Percentiles rank a stretch among this genome's conserved stretches.
Conservation (phyloP, 2,797 vertebrate species). For the Lophotriccus pileatus region DNA sequence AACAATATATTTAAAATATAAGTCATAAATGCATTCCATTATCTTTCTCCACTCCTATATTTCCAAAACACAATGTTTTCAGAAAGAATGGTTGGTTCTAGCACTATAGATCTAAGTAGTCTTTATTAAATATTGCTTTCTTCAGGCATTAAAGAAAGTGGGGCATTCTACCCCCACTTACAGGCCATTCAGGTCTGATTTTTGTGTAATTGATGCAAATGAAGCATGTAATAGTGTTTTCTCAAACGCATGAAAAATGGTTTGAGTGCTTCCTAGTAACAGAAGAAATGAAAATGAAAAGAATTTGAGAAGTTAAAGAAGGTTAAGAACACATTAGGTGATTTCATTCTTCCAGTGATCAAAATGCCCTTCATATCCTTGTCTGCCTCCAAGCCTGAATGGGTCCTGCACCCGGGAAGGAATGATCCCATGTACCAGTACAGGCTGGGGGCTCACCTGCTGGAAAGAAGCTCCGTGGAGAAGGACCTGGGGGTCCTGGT, state of each 20-base stretch:
- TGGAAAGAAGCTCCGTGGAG: neutral
- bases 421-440: neutral
- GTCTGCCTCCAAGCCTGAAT: neutral
- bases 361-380: neutral
- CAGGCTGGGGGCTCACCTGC: neutral
- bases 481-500: neutral
- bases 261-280: neutral
- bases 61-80: neutral
- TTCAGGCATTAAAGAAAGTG: neutral
- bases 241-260: neutral
- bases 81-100: neutral
- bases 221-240: neutral
- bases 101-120: neutral
- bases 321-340: neutral
- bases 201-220: conserved; percentile 7
- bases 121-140: neutral
- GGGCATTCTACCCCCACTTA: neutral
- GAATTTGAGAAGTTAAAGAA: neutral
- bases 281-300: neutral
- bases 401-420: neutral
- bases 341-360: neutral
- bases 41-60: neutral
- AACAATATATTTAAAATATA: neutral
- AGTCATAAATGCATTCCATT: neutral
- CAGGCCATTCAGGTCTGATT: neutral